phyloP scores from a whole-genome alignment of 1,140 invertebrate genomes.

The Musca vetustissima region DNA sequence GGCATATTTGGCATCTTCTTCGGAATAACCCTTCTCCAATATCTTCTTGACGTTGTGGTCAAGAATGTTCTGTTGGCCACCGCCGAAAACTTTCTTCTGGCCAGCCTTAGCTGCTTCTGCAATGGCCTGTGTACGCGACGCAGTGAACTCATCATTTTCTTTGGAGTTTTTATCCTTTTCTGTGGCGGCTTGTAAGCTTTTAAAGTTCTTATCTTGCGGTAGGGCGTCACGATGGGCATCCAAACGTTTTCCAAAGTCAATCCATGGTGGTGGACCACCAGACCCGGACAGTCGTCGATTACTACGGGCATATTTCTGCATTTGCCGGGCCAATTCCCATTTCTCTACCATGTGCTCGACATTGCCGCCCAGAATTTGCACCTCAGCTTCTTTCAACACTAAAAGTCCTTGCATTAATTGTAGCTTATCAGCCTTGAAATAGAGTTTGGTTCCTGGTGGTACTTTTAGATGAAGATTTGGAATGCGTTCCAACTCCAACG shows the following conservation, averaged over 20 bases:
- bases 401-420: constrained; percentile 70
- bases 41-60: constrained; percentile 81
- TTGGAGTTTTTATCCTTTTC: constrained; percentile 65
- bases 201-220: constrained; percentile 66
- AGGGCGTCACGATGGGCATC: constrained; percentile 40
- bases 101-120: constrained; percentile 80
- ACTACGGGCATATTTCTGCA: constrained; percentile 72
- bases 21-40: constrained; percentile 75
- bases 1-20: constrained; percentile 76
- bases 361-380: constrained; percentile 75
- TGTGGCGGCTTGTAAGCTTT: constrained; percentile 61
- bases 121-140: constrained; percentile 81
- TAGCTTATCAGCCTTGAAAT: constrained; percentile 59
- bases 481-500: constrained; percentile 69
- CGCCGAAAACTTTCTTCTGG: constrained; percentile 76
- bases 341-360: constrained; percentile 83
- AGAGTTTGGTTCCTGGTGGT: constrained; percentile 73
- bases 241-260: constrained; percentile 82
- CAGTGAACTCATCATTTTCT: constrained; percentile 81
- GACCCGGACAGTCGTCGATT: constrained; percentile 64
- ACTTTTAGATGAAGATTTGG: constrained; percentile 70
- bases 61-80: constrained; percentile 68
- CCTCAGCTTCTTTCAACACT: constrained; percentile 67
- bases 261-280: constrained; percentile 84
- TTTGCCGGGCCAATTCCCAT: constrained; percentile 82